phyloP scores from a whole-genome alignment of 2,797 vertebrate species.

The Enteromius argenteus region DNA sequence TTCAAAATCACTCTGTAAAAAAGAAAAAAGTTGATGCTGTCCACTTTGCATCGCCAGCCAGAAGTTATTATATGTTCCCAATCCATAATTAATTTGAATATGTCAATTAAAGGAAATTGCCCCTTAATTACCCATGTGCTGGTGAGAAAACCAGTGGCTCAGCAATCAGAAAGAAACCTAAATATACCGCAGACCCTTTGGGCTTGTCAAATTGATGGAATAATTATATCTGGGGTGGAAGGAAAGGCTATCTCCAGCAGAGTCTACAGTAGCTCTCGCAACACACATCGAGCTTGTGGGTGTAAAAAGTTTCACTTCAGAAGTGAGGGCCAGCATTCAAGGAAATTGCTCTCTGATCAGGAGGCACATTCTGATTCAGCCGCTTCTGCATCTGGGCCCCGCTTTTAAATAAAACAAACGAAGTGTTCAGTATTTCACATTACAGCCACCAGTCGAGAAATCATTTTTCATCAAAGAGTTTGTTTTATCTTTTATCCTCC shows the following conservation, averaged over 20 bases:
- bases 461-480: constrained; percentile 50
- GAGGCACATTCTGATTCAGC: not conserved
- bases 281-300: constrained; percentile 28
- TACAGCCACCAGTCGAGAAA: constrained; percentile 38
- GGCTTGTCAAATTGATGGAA: constrained; percentile 60
- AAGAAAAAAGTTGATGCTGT: constrained; percentile 22
- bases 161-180: constrained; percentile 48
- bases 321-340: constrained; percentile 32
- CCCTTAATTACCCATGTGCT: constrained; percentile 61
- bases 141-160: constrained; percentile 49
- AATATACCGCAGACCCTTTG: constrained; percentile 55
- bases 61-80: constrained; percentile 54
- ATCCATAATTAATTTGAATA: constrained; percentile 63
- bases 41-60: constrained; percentile 32
- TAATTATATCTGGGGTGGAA: constrained; percentile 61
- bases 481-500: constrained; percentile 53
- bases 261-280: constrained; percentile 32
- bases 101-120: constrained; percentile 60
- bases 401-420: constrained; percentile 46
- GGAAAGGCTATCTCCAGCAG: constrained; percentile 43
- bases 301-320: constrained; percentile 38
- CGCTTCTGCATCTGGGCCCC: not conserved
- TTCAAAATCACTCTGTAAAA: constrained; percentile 9
- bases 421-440: constrained; percentile 43
- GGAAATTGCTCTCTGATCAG: constrained; percentile 25